phyloP scores from a whole-genome alignment of 2,888 invertebrate species.

The Sarcophaga subvicina region DNA sequence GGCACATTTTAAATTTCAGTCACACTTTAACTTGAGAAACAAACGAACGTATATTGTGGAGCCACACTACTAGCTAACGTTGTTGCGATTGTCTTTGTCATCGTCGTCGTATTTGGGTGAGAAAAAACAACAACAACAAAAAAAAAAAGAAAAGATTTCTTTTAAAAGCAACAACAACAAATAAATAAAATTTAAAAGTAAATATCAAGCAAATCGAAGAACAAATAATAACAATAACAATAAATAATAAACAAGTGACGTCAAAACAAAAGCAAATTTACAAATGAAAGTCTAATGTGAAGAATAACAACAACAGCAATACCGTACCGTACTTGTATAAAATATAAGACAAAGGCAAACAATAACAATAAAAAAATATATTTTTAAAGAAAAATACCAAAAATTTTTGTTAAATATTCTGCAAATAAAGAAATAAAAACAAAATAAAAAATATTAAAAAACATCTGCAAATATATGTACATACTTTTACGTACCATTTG shows the following conservation, averaged over 20 bases:
- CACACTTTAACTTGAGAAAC: conserved; percentile 39
- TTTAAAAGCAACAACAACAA: conserved; percentile 33
- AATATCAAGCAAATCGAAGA: conserved; percentile 54
- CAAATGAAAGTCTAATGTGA: conserved; percentile 19
- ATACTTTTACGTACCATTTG: not conserved
- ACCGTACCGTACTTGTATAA: not conserved
- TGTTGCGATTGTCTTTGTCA: conserved; percentile 1
- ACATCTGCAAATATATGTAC: conserved; percentile 28
- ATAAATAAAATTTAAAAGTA: conserved; percentile 46
- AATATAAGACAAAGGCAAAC: not conserved
- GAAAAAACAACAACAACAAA: conserved; percentile 3
- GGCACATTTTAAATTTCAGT: conserved; percentile 27
- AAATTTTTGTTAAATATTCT: conserved; percentile 20
- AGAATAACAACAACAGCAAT: conserved; percentile 10
- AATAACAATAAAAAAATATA: not conserved
- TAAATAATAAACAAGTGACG: conserved; percentile 63
- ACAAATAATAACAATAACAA: conserved; percentile 34
- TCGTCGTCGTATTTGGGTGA: not conserved
- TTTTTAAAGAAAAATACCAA: not conserved
- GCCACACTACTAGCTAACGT: not conserved
- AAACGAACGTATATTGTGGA: conserved; percentile 17
- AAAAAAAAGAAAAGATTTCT: not conserved
- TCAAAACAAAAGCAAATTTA: conserved; percentile 51
- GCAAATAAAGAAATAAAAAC: conserved; percentile 22
- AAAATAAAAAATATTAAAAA: not conserved